Conservation (phyloP, 2,888 invertebrate species). For the Agrochola lota region DNA sequence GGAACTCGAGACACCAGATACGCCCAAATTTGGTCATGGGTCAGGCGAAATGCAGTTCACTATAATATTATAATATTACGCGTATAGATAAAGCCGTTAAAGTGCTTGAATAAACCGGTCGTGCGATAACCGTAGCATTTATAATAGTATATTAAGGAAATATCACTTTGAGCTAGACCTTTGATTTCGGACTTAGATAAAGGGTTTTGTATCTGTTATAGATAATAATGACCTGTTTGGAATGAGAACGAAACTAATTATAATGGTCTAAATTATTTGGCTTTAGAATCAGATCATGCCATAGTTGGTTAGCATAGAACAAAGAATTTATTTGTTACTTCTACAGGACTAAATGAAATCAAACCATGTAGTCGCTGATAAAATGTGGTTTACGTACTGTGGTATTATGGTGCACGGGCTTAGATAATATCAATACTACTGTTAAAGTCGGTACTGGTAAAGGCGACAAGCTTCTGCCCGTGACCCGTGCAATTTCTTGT, state of each 20-base stretch:
- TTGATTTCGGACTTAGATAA: slow-evolving; percentile 42
- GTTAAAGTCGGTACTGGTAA: too few relatives aligned
- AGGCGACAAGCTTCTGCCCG: too few relatives aligned
- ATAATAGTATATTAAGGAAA: slow-evolving; percentile 57
- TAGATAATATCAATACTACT: too few relatives aligned
- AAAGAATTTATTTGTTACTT: background rate
- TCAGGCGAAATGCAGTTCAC: slow-evolving; percentile 57
- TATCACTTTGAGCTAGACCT: slow-evolving; percentile 45
- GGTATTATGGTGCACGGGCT: too few relatives aligned
- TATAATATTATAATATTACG: slow-evolving; percentile 51
- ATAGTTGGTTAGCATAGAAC: background rate
- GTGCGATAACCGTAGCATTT: slow-evolving; percentile 30
- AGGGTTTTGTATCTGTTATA: slow-evolving; percentile 22
- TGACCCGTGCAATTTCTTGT: too few relatives aligned
- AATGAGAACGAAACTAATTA: slow-evolving; percentile 53
- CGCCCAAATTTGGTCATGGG: slow-evolving; percentile 69
- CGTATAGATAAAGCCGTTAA: slow-evolving; percentile 40
- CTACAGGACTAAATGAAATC: background rate
- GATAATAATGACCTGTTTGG: slow-evolving; percentile 36
- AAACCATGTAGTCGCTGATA: too few relatives aligned
- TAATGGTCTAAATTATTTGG: slow-evolving; percentile 1
- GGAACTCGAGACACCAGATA: slow-evolving; percentile 55
- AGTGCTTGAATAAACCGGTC: slow-evolving; percentile 21
- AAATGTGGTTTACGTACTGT: background rate
- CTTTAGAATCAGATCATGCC: slow-evolving; percentile 16